Base-by-base conservation (phyloP, 2,797 vertebrate genomes). In the Pangasius larnaudii region DNA sequence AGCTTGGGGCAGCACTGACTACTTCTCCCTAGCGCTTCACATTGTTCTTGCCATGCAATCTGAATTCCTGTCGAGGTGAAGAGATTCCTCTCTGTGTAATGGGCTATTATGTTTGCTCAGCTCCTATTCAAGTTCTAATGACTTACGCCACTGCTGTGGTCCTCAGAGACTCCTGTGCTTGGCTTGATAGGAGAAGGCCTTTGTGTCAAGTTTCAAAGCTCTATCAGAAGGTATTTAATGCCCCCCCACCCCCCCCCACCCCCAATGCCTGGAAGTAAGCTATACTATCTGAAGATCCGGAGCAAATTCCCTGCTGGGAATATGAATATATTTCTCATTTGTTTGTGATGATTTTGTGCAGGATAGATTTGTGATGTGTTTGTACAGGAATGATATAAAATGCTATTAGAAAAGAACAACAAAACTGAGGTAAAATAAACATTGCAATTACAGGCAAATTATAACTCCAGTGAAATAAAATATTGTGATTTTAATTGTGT, bases 71-170 rank as follows among this genome's bases (percentile, higher is more conserved):
- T 91, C 0, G 89, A 91, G 94, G 91, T 19, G 88, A 91, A 91
- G 94, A 95, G 95, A 95, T 95, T 95, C 94, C 95, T 94, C 2
- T 81, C 86, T 14, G 77, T 88, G 93, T 92, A 94, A 95, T 94
- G 94, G 89, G 89, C 93, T 89, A 94, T 95, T 96, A 95, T 96
- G 93, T 94, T 93, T 67, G 90, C 65, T 87, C 90, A 86, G 61
- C 69, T 88, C 91, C 94, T 92, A 94, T 96, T 95, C 93, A 95
- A 93, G 85, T 90, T 90, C 91, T 93, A 93, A 94, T 93, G 94
- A 95, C 91, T 93, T 92, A 86, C 90, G 91, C 89, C 93, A 92
- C 87, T 90, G 91, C 88, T 18, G 65, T 56, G 59, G 92, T 93
- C 94, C 92, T 93, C 24, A 85, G 94, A 94, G 95, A 95, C 92